Evolutionary conservation across 2,888 invertebrate genomes (phyloP), one percentile per base, ranked within the genome.

Genomic region (Trachelus troglodyta): DNA sequence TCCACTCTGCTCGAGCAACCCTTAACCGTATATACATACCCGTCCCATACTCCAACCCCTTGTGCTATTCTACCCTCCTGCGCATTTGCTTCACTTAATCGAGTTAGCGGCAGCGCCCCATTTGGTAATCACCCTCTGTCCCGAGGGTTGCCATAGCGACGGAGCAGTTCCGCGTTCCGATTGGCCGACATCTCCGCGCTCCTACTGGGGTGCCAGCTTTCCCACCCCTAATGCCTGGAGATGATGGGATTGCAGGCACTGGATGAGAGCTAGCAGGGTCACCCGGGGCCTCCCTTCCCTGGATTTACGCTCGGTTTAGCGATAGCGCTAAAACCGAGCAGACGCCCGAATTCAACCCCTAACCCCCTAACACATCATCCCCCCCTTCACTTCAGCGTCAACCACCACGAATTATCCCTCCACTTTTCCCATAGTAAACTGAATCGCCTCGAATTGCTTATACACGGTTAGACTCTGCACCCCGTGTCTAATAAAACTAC

Each of bases 101-200:
- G 90, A 90, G 90, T 89, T 89, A 89, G 75, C 88, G 69, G 76
- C 73, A 68, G 76, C 76, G 68, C 87, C 88, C 90, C 89, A 90
- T 91, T 90, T 89, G 87, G 86, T 91, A 90, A 91, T 91, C 90
- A 86, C 86, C 90, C 88, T 87, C 84, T 82, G 84, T 83, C 85
- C 86, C 82, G 83, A 82, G 82, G 84, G 90, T 91, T 86, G 87
- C 88, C 87, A 90, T 89, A 88, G 88, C 82, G 79, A 89, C 89
- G 82, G 79, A 83, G 81, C 82, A 84, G 84, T 83, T 84, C 85
- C 81, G 83, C 81, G 81, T 81, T 79, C 84, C 85, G 86, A 89
- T 89, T 83, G 84, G 83, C 78, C 80, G 80, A 73, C 69, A 77
- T 79, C 79, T 80, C 56, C 23, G 15, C 80, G 79, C 78, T 80